Base-by-base conservation (phyloP, 2,888 invertebrate genomes). In the Syrista parreyssii region DNA sequence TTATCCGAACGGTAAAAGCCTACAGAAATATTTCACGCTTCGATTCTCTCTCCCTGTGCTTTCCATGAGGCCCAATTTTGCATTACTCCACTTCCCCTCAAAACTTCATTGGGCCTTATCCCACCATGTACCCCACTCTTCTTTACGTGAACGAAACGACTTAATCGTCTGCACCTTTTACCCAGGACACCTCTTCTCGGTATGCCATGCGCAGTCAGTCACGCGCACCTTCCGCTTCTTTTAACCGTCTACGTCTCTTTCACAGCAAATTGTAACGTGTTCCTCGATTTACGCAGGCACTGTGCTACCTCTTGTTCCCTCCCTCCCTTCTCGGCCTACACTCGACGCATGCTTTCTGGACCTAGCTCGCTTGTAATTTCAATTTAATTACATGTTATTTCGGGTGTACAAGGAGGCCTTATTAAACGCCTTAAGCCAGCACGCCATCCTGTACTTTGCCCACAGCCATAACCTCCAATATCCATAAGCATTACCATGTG, bases 361-460 rank as follows among this genome's bases (percentile, higher is more conserved):
- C 75, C 34, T 68, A 68, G 75, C 68, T 34, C 75, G 68, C 69
- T 68, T 75, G 75, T 78, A 78, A 78, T 78, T 78, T 78, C 80
- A 77, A 85, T 89, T 88, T 88, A 89, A 89, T 89, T 88, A 87
- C 86, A 85, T 83, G 86, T 88, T 87, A 88, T 87, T 89, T 87
- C 85, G 85, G 84, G 79, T 81, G 81, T 82, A 73, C 72, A 40
- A 83, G 83, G 79, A 80, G 84, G 31, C 84, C 85, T 86, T 86
- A 89, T 88, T 87, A 87, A 88, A 86, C 85, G 85, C 84, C 86
- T 86, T 85, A 77, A 83, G 84, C 84, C 83, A 80, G 79, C 86
- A 83, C 84, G 86, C 84, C 81, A 82, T 86, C 83, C 81, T 81
- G 81, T 83, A 82, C 79, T 83, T 84, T 80, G 82, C 81, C 81